Percentiles rank a stretch among this genome's conserved stretches.
Conservation (phyloP, 2,797 vertebrate genomes). For the Sebastes vulpes region DNA sequence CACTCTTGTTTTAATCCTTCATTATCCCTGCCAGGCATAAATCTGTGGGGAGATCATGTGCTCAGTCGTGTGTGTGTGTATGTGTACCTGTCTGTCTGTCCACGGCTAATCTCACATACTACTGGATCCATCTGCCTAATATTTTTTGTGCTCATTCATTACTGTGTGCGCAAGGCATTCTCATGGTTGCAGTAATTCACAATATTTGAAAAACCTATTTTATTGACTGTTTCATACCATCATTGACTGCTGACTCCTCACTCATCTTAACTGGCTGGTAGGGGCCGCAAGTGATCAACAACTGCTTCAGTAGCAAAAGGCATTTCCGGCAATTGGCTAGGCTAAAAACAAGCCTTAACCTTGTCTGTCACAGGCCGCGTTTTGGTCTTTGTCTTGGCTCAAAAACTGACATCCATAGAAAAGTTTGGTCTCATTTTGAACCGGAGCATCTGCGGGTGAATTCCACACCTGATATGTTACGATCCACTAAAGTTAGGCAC, state of each 20-base stretch:
- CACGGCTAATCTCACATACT: neutral
- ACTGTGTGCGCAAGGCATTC: neutral
- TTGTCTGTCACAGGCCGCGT: no score
- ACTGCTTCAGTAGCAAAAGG: neutral
- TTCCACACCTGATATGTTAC: no score
- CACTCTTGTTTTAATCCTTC: neutral
- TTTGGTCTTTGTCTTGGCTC: no score
- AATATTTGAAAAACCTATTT: neutral
- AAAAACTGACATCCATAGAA: neutral
- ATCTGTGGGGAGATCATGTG: neutral
- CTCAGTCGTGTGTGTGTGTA: neutral
- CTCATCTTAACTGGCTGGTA: no score
- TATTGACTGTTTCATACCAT: neutral
- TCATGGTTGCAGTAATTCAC: neutral
- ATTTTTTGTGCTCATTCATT: neutral
- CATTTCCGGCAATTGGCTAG: neutral
- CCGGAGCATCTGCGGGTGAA: no score
- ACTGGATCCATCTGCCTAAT: neutral
- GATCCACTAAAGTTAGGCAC: no score
- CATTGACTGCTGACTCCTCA: no score
- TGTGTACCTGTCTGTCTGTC: neutral
- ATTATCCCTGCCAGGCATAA: neutral
- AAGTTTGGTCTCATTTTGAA: neutral
- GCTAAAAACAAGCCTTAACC: neutral
- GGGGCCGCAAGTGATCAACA: neutral